Base-by-base conservation (phyloP, 2,888 invertebrate species). In the Mactromeris polynyma region DNA sequence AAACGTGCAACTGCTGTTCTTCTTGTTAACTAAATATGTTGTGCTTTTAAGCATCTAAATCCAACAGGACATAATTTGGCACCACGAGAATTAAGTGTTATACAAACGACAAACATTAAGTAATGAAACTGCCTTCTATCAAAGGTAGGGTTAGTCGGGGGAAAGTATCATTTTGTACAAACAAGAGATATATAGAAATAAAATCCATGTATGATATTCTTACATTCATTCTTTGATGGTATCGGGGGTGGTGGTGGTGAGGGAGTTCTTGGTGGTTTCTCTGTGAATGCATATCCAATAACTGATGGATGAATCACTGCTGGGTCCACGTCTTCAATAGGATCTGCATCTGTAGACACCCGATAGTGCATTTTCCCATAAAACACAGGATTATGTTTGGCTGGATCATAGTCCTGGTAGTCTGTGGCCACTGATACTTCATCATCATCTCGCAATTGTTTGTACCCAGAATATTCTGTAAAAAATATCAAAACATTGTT, bases 321-420 rank as follows among this genome's bases (percentile, higher is more conserved):
- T 11, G 94, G 88, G 91, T 96, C 96, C 83, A 96, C 93, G n/a
- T 96, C 96, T 82, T 93, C 92, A n/a, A 86, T 80, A 9, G 89
- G 83, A 88, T 96, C 94, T 40, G 82, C 91, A 91, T 96, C 96
- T 69, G 91, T 79, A 19, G 83, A 83, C 17, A 95, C 90, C 19
- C 83, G 89, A 38, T 93, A 89, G 84, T 95, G 94, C 95, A 96
- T 95, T 38, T 93, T 94, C 4, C 96, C 96, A 94, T 95, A 96
- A 86, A 96, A 96, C 0, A 96, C 96, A 2, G 96, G 96, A 80
- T 94, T 94, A 87, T 96, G 96, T 87, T 93, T 94, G 17, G 95
- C 88, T 26, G 96, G 94, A 93, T 96, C 96, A 94, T 94, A 96
- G 87, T 96, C 95, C 83, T 92, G 89, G 86, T 95, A 95, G 38